These are phyloP conservation scores for Bhutanitis thaidina DNA, from an alignment of 2,888 invertebrate species.

Conservation along the genomic window DNA sequence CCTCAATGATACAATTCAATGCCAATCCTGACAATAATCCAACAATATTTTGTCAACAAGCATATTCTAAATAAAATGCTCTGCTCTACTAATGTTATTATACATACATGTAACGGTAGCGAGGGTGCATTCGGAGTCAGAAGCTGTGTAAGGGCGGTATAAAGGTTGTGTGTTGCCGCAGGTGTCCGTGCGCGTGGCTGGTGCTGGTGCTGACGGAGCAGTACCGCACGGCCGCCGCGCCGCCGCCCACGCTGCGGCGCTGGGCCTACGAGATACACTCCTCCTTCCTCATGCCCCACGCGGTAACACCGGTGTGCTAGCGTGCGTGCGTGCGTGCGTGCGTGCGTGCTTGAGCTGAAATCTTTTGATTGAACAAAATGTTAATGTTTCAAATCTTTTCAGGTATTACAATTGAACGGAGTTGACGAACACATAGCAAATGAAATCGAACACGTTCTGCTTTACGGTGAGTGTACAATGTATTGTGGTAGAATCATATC, in stretches of 20 bases:
- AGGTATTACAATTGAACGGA: constrained; percentile 89
- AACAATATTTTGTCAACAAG: too few relatives aligned
- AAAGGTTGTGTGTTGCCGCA: constrained; percentile 42
- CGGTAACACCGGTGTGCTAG: constrained; percentile 64
- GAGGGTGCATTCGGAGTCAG: too few relatives aligned
- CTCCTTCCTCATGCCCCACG: constrained; percentile 94
- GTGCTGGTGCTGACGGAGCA: constrained; percentile 96
- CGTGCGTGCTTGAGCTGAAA: too few relatives aligned
- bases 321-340: too few relatives aligned
- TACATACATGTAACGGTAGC: too few relatives aligned
- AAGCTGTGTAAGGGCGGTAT: too few relatives aligned
- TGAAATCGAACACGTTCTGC: constrained; percentile 93
- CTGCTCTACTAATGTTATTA: too few relatives aligned
- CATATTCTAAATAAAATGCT: too few relatives aligned
- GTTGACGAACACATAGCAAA: constrained; percentile 93
- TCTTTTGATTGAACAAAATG: too few relatives aligned
- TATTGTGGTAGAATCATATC: neutral
- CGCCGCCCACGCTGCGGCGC: constrained; percentile 93
- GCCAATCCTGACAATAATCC: too few relatives aligned
- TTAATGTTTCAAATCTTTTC: constrained; percentile 17
- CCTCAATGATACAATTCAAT: too few relatives aligned
- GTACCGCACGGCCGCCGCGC: constrained; percentile 84
- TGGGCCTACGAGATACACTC: constrained; percentile 99
- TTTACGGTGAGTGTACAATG: constrained; percentile 71
- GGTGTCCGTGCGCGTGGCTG: constrained; percentile 66